These are phyloP conservation scores for Helostoma temminkii DNA, from an alignment of 2,797 vertebrate genomes.

Conservation along the genomic window DNA sequence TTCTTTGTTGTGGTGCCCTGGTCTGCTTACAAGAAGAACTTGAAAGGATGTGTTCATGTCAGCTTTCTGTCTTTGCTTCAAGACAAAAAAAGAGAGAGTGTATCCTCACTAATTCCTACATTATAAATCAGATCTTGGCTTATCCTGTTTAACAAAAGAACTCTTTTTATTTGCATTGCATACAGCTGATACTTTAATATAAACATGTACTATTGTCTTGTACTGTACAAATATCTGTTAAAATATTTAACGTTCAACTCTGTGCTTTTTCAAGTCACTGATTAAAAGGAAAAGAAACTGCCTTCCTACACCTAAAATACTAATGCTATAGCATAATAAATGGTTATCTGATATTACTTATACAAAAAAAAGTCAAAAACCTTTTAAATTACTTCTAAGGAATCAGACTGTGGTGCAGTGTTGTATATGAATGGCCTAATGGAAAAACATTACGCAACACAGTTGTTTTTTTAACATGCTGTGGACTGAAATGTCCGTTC, in stretches of 20 bases:
- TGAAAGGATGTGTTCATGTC: slow-evolving; percentile 58
- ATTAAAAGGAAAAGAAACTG: slow-evolving; percentile 29
- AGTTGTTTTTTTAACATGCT: neutral
- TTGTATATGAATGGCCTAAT: slow-evolving; percentile 20
- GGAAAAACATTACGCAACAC: neutral
- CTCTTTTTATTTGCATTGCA: slow-evolving; percentile 63
- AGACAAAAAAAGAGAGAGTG: slow-evolving; percentile 26
- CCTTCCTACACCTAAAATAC: slow-evolving; percentile 15
- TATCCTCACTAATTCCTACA: slow-evolving; percentile 34
- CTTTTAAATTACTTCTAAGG: slow-evolving; percentile 34
- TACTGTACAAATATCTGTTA: slow-evolving; percentile 39
- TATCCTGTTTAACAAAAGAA: slow-evolving; percentile 45
- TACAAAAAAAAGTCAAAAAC: slow-evolving; percentile 37
- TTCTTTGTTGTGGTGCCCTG: slow-evolving; percentile 42
- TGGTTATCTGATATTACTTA: slow-evolving; percentile 33
- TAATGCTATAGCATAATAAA: slow-evolving; percentile 34
- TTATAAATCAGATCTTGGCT: slow-evolving; percentile 49
- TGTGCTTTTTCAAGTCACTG: slow-evolving; percentile 41
- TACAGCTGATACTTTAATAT: slow-evolving; percentile 22
- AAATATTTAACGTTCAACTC: slow-evolving; percentile 64
- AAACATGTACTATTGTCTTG: slow-evolving; percentile 27
- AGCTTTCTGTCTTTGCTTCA: slow-evolving; percentile 42
- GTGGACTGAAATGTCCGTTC: neutral
- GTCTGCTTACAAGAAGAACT: slow-evolving; percentile 54
- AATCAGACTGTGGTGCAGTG: slow-evolving; percentile 15